Evolutionary conservation across 37 sponge, comb jelly and placozoan species (phyloP).

Genomic region (Hexactinellida sp.): DNA sequence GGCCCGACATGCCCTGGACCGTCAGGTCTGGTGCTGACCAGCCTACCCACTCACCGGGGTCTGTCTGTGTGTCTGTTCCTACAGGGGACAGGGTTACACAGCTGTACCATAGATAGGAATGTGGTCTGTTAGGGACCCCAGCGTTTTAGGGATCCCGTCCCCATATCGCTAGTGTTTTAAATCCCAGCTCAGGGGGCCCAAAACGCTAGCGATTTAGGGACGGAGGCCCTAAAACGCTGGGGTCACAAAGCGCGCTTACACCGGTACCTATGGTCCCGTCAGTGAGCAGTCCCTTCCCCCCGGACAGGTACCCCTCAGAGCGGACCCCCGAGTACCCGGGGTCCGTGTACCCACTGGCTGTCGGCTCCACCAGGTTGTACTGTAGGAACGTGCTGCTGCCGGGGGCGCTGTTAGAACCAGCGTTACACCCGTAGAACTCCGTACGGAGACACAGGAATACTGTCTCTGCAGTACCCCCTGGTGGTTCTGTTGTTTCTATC

Average conservation of each 20-base stretch:
- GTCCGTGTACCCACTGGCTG: not conserved
- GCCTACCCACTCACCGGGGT: not conserved
- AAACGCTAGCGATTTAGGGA: no score
- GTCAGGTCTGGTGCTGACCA: not conserved
- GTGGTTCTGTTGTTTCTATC: not conserved
- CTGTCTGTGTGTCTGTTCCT: not conserved
- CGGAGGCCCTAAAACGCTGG: no score
- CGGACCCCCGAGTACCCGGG: not conserved
- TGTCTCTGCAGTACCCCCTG: not conserved
- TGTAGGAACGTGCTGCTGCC: not conserved
- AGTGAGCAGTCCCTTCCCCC: not conserved
- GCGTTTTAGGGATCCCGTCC: no score
- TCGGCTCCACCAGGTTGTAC: conserved; percentile 1
- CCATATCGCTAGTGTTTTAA: no score
- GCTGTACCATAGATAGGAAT: not conserved
- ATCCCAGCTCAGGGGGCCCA: no score
- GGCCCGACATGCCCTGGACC: not conserved
- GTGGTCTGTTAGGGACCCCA: not conserved
- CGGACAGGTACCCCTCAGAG: not conserved
- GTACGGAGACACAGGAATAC: not conserved
- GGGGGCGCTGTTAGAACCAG: not conserved
- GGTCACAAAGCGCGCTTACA: no score
- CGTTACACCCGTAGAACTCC: not conserved
- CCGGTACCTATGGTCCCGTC: not conserved
- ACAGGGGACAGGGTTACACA: not conserved